Percentiles rank a stretch among this genome's conserved stretches.
phyloP scores from a whole-genome alignment of 2,797 vertebrate species.

The Orestias chungarensis region DNA sequence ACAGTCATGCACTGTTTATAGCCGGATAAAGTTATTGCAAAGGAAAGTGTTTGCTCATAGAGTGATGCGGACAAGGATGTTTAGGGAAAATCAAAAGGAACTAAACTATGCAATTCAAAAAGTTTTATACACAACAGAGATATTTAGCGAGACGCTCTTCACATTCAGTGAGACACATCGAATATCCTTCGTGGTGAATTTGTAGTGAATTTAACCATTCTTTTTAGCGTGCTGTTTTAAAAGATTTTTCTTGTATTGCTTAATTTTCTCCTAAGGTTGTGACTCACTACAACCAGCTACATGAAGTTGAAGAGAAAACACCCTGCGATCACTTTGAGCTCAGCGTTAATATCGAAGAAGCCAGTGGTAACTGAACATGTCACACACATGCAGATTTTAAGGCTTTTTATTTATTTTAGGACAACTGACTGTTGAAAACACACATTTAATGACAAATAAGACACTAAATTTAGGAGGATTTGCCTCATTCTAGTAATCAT shows the following conservation, averaged over 20 bases:
- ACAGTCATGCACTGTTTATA: not conserved
- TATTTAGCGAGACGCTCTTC: not conserved
- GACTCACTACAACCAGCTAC: slow-evolving; percentile 81
- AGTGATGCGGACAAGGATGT: not conserved
- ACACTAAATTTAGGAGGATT: not conserved
- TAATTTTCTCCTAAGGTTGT: slow-evolving; percentile 65
- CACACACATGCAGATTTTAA: not conserved
- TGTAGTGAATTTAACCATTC: not conserved
- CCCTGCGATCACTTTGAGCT: slow-evolving; percentile 77
- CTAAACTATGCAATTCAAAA: not conserved
- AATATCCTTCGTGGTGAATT: too few relatives aligned
- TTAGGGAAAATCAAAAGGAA: not conserved
- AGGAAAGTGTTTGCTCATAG: not conserved
- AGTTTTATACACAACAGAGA: not conserved
- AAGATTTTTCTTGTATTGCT: not conserved
- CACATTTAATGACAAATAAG: not conserved
- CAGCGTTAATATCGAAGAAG: slow-evolving; percentile 67
- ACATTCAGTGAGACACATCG: too few relatives aligned
- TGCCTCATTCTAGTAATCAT: not conserved
- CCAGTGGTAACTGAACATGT: slow-evolving; percentile 52
- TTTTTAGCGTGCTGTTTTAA: not conserved
- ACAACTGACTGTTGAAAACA: not conserved
- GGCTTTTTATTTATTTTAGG: not conserved
- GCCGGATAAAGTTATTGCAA: not conserved
- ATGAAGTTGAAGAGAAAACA: slow-evolving; percentile 66